Evolutionary conservation across 64 coral and sea anemone genomes (phyloP).

Genomic region (Anthopleura sola): DNA sequence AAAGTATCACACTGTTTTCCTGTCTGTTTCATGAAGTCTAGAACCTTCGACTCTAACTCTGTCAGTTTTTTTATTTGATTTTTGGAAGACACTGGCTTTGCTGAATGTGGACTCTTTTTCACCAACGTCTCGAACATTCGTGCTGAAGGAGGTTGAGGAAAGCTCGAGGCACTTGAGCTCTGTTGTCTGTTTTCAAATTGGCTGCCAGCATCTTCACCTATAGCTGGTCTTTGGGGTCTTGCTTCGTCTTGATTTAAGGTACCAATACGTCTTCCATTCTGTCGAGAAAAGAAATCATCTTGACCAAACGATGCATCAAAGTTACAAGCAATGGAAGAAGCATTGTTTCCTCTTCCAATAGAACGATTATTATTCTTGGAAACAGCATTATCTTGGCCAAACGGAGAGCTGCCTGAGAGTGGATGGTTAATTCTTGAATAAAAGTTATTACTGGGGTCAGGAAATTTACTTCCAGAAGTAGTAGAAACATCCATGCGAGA

Average conservation of each 20-base stretch:
- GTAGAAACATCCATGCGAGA: neutral
- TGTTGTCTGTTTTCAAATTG: neutral
- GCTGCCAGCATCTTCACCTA: neutral
- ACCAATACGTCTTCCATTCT: neutral
- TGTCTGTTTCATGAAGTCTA: constrained; percentile 75
- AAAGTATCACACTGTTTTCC: constrained; percentile 68
- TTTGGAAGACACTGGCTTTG: neutral
- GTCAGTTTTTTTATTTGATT: constrained; percentile 29
- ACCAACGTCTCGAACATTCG: constrained; percentile 64
- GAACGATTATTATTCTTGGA: neutral
- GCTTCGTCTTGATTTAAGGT: neutral
- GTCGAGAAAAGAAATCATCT: neutral
- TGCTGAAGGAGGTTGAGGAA: constrained; percentile 78
- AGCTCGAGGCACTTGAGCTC: neutral
- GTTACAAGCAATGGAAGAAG: neutral
- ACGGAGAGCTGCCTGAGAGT: neutral
- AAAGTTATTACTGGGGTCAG: neutral
- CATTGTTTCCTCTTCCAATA: neutral
- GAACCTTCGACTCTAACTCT: constrained; percentile 36
- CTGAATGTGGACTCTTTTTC: constrained; percentile 54
- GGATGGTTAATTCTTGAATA: neutral
- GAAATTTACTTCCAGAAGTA: neutral
- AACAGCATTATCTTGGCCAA: neutral
- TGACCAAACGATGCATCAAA: neutral
- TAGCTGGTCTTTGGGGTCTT: neutral